These are phyloP conservation scores for Zoanthus solanderi DNA, from an alignment of 92 coral and sea anemone species.

Conservation along the genomic window DNA sequence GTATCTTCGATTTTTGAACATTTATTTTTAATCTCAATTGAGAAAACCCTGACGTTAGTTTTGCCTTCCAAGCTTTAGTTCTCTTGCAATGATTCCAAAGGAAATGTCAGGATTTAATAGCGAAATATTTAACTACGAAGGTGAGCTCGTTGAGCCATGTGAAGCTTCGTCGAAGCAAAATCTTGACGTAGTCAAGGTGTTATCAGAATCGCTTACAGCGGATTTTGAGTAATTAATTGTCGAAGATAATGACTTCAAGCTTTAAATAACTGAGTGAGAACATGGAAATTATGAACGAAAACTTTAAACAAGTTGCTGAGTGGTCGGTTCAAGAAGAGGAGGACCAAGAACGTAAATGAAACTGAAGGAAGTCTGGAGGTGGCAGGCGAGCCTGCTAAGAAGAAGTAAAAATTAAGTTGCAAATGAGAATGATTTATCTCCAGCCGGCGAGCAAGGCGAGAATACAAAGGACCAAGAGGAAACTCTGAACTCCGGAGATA, in stretches of 20 bases:
- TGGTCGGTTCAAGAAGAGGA: not conserved
- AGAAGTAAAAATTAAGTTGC: not conserved
- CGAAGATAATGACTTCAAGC: slow-evolving; percentile 7
- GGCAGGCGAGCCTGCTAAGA: not conserved
- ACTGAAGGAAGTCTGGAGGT: not conserved
- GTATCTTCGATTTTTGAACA: too few species aligned
- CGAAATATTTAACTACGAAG: too few species aligned
- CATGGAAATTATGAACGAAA: slow-evolving; percentile 16
- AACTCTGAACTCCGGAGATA: not conserved
- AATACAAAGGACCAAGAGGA: not conserved
- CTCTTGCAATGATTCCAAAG: too few species aligned
- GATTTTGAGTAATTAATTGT: not conserved
- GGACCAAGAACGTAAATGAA: not conserved
- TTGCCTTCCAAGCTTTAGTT: too few species aligned
- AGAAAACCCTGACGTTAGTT: too few species aligned
- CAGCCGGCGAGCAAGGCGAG: not conserved
- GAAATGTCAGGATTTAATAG: too few species aligned
- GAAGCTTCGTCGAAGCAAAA: too few species aligned
- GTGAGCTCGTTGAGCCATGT: too few species aligned
- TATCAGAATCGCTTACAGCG: not conserved
- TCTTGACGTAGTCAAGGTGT: not conserved
- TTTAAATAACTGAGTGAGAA: slow-evolving; percentile 24
- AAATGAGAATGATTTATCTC: not conserved
- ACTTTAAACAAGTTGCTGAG: slow-evolving; percentile 4
- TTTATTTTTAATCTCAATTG: too few species aligned